phyloP scores from a whole-genome alignment of 2,797 vertebrate genomes.

The Gobionotothen gibberifrons region DNA sequence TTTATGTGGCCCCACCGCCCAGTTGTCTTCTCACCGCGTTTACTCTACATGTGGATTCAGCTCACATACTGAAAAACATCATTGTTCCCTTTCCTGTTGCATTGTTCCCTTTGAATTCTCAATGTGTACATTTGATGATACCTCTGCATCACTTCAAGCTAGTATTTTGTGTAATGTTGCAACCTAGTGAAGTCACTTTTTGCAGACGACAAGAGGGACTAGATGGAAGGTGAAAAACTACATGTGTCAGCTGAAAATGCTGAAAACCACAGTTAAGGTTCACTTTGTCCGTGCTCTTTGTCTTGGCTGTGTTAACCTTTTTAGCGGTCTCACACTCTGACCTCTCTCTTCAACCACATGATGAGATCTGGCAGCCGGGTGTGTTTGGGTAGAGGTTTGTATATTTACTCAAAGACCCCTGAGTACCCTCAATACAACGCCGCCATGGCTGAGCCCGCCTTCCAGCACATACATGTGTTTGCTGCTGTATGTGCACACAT shows the following conservation, averaged over 20 bases:
- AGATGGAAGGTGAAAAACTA: constrained; percentile 11
- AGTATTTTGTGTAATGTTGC: neutral
- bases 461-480: constrained; percentile 42
- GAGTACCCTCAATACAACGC: constrained; percentile 70
- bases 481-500: constrained; percentile 23
- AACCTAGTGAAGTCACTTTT: neutral
- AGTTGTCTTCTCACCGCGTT: constrained; percentile 29
- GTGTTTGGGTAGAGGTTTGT: constrained; percentile 82
- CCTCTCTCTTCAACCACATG: constrained; percentile 72
- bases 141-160: too few species aligned
- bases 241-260: constrained; percentile 16
- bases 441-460: constrained; percentile 58
- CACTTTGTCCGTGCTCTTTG: constrained; percentile 48
- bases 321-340: constrained; percentile 68
- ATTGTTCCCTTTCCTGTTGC: neutral
- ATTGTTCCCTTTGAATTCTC: neutral
- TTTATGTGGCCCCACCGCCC: constrained; percentile 30
- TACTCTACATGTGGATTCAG: constrained; percentile 27
- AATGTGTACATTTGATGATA: neutral
- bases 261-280: constrained; percentile 39
- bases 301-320: constrained; percentile 62
- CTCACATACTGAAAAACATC: constrained; percentile 26
- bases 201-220: neutral
- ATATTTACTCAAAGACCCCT: constrained; percentile 81
- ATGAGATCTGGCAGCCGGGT: constrained; percentile 79